These are phyloP conservation scores for Pseudomugil tenellus DNA, from an alignment of 2,797 vertebrate genomes.

Conservation along the genomic window DNA sequence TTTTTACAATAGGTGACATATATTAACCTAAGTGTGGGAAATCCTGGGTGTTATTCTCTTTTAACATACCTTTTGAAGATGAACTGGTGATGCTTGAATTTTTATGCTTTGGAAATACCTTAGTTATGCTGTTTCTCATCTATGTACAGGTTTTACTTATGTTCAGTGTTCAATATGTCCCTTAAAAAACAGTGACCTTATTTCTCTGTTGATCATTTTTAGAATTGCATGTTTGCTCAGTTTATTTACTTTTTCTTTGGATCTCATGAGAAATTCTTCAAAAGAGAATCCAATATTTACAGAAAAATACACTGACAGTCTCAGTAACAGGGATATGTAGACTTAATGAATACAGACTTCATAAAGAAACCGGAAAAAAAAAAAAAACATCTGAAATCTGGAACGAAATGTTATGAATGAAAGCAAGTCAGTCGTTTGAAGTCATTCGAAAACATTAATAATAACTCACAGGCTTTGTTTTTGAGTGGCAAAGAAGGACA, in stretches of 20 bases:
- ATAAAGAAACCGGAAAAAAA: neutral
- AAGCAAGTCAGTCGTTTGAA: neutral
- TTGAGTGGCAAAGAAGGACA: neutral
- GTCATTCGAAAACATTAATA: neutral
- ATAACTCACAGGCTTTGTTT: neutral
- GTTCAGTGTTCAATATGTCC: neutral
- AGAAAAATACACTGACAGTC: conserved; percentile 14
- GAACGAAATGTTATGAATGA: neutral
- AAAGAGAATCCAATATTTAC: conserved; percentile 26
- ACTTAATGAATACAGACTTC: conserved; percentile 26
- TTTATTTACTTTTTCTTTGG: conserved; percentile 9
- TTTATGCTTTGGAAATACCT: conserved; percentile 42
- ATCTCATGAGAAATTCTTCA: conserved; percentile 41
- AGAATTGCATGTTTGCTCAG: conserved; percentile 16
- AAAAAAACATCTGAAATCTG: neutral
- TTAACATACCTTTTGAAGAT: conserved; percentile 37
- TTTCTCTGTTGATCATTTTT: conserved; percentile 31
- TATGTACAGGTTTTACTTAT: neutral
- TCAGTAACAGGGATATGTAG: neutral
- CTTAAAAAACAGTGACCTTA: neutral
- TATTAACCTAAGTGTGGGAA: conserved; percentile 40
- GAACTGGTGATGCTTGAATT: conserved; percentile 40
- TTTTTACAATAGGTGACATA: conserved; percentile 27
- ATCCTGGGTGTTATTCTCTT: conserved; percentile 38
- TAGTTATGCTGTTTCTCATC: conserved; percentile 47